Evolutionary conservation across 2,888 invertebrate genomes (phyloP), one percentile per base, ranked within the genome.

Genomic region (Mellilla xanthometata): DNA sequence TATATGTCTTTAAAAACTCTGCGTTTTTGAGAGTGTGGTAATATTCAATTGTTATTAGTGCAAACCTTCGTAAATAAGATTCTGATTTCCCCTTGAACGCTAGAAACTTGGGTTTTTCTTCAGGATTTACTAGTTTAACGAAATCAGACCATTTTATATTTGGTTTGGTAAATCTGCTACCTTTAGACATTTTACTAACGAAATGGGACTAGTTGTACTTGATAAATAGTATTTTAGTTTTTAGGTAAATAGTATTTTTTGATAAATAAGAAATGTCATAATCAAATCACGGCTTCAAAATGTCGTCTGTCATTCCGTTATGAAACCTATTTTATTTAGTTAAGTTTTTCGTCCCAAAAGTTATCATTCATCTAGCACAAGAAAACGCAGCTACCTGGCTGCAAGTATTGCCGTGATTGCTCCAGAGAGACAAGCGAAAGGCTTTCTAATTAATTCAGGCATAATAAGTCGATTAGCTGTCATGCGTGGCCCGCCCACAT

Each of bases 21-120:
- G n/a, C n/a, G n/a, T n/a, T n/a, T n/a, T n/a, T n/a, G n/a, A n/a
- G n/a, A n/a, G n/a, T n/a, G n/a, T n/a, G n/a, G n/a, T n/a, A n/a
- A n/a, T n/a, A n/a, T n/a, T n/a, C n/a, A n/a, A 1, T 1, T 19
- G 6, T 5, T 19, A 1, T 2, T 5, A 3, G 2, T 15, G 15
- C 5, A 15, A 35, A 83, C 87, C 76, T 67, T 30, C 77, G 69
- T 10, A 76, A 65, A 59, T 89, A 88, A 1, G 28, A 58, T 15
- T 84, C 82, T 1, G 81, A 63, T 59, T 84, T 89, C 3, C 62
- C 80, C 52, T 80, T 87, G 44, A 89, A 87, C 3, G 75, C 75
- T 11, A 72, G 59, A 52, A 70, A 88, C 10, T 80, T 62, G 0
- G 42, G 54, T 49, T 54, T 76, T 51, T 89, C 74, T 0, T 84